Conservation (phyloP, 2,888 invertebrate species). For the Pyrrhosoma nymphula region DNA sequence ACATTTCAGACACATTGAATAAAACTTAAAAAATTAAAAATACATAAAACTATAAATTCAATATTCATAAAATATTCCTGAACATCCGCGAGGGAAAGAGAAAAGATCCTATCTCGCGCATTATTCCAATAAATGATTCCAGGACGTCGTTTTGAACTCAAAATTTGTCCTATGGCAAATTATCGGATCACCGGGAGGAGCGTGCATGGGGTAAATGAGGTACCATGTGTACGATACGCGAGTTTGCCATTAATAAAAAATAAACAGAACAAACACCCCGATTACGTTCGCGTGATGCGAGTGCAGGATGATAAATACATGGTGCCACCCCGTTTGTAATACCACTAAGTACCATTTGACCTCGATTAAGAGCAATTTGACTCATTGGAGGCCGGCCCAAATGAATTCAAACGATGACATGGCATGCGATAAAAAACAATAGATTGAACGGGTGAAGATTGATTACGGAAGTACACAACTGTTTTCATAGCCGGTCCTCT, state of each 20-base stretch:
- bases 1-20: too few species aligned
- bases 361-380: neutral
- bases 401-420: neutral
- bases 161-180: neutral
- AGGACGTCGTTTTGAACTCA: too few species aligned
- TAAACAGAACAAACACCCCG: neutral
- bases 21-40: too few species aligned
- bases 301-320: neutral
- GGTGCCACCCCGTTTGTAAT: neutral
- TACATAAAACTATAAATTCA: too few species aligned
- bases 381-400: neutral
- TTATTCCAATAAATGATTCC: too few species aligned
- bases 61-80: too few species aligned
- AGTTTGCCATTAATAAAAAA: neutral
- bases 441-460: neutral
- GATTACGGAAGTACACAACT: neutral
- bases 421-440: neutral
- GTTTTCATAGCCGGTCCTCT: neutral
- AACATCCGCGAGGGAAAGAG: too few species aligned
- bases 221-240: neutral
- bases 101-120: too few species aligned
- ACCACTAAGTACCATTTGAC: neutral
- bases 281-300: neutral
- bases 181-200: neutral
- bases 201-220: neutral